Conservation (phyloP, 2,888 invertebrate species). For the Xanthia togata region DNA sequence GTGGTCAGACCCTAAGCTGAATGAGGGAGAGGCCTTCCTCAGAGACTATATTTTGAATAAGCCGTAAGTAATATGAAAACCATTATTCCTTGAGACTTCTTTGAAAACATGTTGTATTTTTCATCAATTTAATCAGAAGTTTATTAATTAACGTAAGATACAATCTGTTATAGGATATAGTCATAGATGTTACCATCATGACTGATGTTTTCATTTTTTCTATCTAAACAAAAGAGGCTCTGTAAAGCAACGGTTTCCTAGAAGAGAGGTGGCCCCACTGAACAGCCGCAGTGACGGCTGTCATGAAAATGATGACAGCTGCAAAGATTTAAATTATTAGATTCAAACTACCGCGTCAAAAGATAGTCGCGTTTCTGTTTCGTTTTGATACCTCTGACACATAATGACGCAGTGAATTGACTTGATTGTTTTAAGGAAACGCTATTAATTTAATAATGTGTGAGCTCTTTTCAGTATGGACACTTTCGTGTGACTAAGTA, state of each 20-base stretch:
- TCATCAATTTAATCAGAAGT: not conserved
- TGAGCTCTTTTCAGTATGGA: too few relatives aligned
- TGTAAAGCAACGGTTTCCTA: too few relatives aligned
- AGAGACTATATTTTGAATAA: constrained; percentile 98
- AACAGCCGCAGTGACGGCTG: not conserved
- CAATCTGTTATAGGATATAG: not conserved
- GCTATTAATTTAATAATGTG: too few relatives aligned
- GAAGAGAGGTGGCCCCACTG: not conserved
- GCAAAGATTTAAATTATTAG: too few relatives aligned
- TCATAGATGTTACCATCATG: not conserved
- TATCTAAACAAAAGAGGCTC: not conserved
- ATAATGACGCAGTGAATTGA: too few relatives aligned
- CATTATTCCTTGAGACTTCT: not conserved
- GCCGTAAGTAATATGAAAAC: constrained; percentile 81
- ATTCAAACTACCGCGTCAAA: too few relatives aligned
- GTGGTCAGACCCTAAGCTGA: constrained; percentile 96
- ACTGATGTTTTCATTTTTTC: not conserved
- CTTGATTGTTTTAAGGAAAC: too few relatives aligned
- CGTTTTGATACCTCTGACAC: too few relatives aligned
- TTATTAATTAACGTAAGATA: not conserved
- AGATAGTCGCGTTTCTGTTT: too few relatives aligned
- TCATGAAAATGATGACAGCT: not conserved
- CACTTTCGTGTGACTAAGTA: too few relatives aligned
- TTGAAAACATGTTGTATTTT: not conserved
- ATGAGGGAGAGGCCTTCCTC: constrained; percentile 96